Conservation (phyloP, 2,888 invertebrate genomes). For the Sepiola atlantica region DNA sequence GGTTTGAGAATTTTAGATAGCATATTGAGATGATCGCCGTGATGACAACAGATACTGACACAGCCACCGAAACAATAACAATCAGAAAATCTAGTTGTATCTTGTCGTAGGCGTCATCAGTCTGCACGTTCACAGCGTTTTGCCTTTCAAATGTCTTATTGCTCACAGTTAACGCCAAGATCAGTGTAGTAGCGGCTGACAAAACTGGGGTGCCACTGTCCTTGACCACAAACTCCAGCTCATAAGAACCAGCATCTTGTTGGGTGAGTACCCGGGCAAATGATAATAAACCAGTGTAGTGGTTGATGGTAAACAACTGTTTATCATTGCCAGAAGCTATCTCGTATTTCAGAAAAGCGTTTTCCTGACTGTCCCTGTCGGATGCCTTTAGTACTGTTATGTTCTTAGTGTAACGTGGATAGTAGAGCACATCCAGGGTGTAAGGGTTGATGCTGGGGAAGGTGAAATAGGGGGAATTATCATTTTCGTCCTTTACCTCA, state of each 20-base stretch:
- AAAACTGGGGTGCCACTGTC: not conserved
- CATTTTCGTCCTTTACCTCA: not conserved
- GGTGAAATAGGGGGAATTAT: not conserved
- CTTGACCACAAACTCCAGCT: slow-evolving; percentile 32
- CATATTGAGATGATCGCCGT: not conserved
- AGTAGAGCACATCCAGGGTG: not conserved
- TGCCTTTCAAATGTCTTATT: not conserved
- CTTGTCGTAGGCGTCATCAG: slow-evolving; percentile 8
- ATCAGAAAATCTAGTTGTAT: slow-evolving; percentile 32
- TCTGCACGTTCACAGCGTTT: not conserved
- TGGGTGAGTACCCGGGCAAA: slow-evolving; percentile 19
- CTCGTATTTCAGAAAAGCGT: not conserved
- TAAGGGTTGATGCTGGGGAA: not conserved
- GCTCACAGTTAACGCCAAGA: not conserved
- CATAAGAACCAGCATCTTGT: not conserved
- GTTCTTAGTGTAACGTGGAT: not conserved
- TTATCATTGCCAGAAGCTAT: not conserved
- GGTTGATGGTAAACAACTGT: not conserved
- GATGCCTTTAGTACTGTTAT: not conserved
- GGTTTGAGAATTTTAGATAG: not conserved
- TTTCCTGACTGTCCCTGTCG: not conserved
- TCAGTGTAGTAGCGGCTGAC: slow-evolving; percentile 20
- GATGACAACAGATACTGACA: not conserved
- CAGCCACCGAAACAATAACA: slow-evolving; percentile 32
- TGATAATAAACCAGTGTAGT: not conserved